Evolutionary conservation across 2,797 vertebrate species (phyloP).

Genomic region (Hapalemur alaotrensis): DNA sequence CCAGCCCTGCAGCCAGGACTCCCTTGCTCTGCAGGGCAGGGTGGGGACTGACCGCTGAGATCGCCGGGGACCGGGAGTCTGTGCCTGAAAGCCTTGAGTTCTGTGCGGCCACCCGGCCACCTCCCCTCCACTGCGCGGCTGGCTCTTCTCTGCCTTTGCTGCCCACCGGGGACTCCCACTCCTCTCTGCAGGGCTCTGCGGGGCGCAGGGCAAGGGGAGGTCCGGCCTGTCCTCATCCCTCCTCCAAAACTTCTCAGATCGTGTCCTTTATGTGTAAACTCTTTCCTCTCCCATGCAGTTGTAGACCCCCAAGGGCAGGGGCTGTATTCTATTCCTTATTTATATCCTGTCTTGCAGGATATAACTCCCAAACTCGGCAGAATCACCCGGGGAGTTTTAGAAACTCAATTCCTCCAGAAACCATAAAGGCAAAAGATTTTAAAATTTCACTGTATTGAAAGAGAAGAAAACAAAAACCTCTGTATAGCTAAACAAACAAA

Average conservation of each 20-base stretch:
- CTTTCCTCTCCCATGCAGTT: background rate
- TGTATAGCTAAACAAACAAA: background rate
- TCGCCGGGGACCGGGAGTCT: background rate
- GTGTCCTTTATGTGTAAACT: no score
- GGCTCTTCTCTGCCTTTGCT: background rate
- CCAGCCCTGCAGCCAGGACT: background rate
- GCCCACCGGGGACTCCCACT: background rate
- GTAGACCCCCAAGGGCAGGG: background rate
- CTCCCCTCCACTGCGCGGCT: background rate
- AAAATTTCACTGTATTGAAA: background rate
- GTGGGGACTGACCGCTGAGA: accelerated
- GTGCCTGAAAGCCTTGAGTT: background rate
- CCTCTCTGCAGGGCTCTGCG: background rate
- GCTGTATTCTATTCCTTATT: background rate
- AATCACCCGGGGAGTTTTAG: background rate
- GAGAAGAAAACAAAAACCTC: background rate
- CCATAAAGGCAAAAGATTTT: background rate
- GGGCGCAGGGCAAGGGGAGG: background rate
- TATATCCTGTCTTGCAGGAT: background rate
- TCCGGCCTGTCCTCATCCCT: accelerated
- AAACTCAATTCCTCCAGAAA: background rate
- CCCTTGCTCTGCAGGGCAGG: no score
- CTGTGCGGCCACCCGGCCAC: accelerated
- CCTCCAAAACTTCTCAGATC: accelerated
- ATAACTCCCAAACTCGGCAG: background rate